Percentiles rank a stretch among this genome's conserved stretches.
phyloP scores from a whole-genome alignment of 2,797 vertebrate genomes.

The Platyrinchus mystaceus region DNA sequence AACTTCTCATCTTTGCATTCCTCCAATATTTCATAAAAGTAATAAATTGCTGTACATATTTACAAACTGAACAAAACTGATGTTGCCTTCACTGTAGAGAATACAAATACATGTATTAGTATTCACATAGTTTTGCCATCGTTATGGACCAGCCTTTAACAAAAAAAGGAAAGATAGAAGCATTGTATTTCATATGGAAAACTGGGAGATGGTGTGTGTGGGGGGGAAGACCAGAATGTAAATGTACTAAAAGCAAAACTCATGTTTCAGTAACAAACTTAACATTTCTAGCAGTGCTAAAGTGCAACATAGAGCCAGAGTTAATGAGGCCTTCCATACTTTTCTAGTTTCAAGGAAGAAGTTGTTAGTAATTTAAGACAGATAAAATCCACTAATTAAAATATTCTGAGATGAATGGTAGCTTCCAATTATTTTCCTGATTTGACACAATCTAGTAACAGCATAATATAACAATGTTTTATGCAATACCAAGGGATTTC shows the following conservation, averaged over 20 bases:
- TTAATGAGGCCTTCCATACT: slow-evolving; percentile 56
- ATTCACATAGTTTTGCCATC: slow-evolving; percentile 28
- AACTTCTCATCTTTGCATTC: slow-evolving; percentile 26
- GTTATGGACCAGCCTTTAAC: background rate
- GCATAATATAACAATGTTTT: slow-evolving; percentile 49
- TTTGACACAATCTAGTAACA: slow-evolving; percentile 66
- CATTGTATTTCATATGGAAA: background rate
- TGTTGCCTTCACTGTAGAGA: slow-evolving; percentile 1
- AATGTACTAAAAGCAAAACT: background rate
- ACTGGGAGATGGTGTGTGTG: accelerated
- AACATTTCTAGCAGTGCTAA: background rate
- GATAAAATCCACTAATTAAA: slow-evolving; percentile 72
- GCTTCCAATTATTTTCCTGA: slow-evolving; percentile 70
- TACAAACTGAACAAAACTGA: background rate
- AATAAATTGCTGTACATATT: slow-evolving; percentile 23
- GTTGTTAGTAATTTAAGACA: slow-evolving; percentile 62
- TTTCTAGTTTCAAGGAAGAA: slow-evolving; percentile 51
- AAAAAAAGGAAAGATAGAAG: background rate
- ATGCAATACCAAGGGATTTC: slow-evolving; percentile 19
- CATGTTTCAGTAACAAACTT: slow-evolving; percentile 1
- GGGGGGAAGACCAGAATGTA: background rate
- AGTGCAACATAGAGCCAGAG: background rate
- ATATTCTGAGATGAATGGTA: slow-evolving; percentile 63
- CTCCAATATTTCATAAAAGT: slow-evolving; percentile 36
- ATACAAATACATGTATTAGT: slow-evolving; percentile 41